Conservation (phyloP, 2,113 vertebrate genomes). For the Plestiodon gilberti region DNA sequence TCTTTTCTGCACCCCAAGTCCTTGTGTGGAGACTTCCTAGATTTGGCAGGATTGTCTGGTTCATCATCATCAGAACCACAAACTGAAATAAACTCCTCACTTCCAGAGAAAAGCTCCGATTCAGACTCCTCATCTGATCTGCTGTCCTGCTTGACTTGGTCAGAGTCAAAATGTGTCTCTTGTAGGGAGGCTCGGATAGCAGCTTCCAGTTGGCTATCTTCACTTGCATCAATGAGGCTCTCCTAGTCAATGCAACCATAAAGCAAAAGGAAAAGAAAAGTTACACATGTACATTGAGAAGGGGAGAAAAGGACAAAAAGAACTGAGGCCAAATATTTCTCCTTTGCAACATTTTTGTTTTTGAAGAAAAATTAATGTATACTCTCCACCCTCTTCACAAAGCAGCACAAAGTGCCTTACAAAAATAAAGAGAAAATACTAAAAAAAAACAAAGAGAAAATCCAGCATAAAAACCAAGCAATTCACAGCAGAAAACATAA, state of each 20-base stretch:
- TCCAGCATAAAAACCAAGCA: too few species aligned
- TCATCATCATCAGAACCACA: conserved; percentile 93
- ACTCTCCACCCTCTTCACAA: not conserved
- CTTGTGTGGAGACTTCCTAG: conserved; percentile 92
- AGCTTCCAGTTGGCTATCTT: conserved; percentile 98
- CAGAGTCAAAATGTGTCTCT: conserved; percentile 96
- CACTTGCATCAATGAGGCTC: conserved; percentile 97
- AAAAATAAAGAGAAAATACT: too few species aligned
- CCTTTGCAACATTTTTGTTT: not conserved
- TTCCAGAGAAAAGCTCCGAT: conserved; percentile 95
- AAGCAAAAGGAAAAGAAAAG: conserved; percentile 34
- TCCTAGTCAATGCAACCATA: conserved; percentile 79
- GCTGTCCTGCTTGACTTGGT: conserved; percentile 84
- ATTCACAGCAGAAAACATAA: not conserved
- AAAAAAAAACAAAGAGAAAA: too few species aligned
- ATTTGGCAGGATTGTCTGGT: conserved; percentile 76
- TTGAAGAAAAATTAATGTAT: not conserved
- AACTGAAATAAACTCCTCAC: conserved; percentile 95
- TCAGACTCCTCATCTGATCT: conserved; percentile 95
- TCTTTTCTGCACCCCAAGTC: conserved; percentile 93
- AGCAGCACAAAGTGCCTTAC: not conserved
- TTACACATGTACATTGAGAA: not conserved
- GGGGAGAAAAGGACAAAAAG: not conserved
- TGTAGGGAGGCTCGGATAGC: conserved; percentile 96
- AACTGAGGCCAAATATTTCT: not conserved